Evolutionary conservation across 1,140 invertebrate species (phyloP).

Genomic region (Thaumetopoea pityocampa): DNA sequence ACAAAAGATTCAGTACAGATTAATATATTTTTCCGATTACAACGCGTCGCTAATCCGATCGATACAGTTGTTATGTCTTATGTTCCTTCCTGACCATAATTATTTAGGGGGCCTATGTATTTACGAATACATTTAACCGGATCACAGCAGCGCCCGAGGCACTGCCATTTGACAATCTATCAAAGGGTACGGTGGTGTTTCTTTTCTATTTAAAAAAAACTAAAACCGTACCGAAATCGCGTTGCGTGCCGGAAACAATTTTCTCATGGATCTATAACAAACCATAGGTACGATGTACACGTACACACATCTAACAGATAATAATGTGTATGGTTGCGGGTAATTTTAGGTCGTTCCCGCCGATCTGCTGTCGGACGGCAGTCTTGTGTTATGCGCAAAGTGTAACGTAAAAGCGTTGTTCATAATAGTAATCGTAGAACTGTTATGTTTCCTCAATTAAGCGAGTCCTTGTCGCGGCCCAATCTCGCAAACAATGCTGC

Average conservation of each 20-base stretch:
- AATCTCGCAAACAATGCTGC: slow-evolving; percentile 16
- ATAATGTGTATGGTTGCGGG: slow-evolving; percentile 15
- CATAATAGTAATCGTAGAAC: too few species aligned
- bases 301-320: slow-evolving; percentile 16
- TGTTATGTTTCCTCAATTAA: slow-evolving; percentile 29
- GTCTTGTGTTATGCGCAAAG: slow-evolving; percentile 26
- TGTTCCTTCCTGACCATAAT: too few species aligned
- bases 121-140: too few species aligned
- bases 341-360: slow-evolving; percentile 61
- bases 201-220: slow-evolving; percentile 11
- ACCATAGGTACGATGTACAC: slow-evolving; percentile 14
- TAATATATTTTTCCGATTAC: too few species aligned
- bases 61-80: too few species aligned
- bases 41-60: too few species aligned
- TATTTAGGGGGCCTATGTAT: too few species aligned
- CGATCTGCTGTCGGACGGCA: slow-evolving; percentile 24
- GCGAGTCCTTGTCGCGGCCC: slow-evolving; percentile 18
- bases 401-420: not conserved
- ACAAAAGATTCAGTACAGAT: too few species aligned
- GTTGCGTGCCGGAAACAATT: slow-evolving; percentile 24
- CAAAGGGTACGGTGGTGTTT: not conserved
- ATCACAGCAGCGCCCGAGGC: too few species aligned
- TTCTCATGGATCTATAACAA: slow-evolving; percentile 22
- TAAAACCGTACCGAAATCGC: slow-evolving; percentile 12
- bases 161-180: too few species aligned